Evolutionary conservation across 2,113 vertebrate genomes (phyloP), one percentile per base, ranked within the genome.

Genomic region (Bubalus kerabau): DNA sequence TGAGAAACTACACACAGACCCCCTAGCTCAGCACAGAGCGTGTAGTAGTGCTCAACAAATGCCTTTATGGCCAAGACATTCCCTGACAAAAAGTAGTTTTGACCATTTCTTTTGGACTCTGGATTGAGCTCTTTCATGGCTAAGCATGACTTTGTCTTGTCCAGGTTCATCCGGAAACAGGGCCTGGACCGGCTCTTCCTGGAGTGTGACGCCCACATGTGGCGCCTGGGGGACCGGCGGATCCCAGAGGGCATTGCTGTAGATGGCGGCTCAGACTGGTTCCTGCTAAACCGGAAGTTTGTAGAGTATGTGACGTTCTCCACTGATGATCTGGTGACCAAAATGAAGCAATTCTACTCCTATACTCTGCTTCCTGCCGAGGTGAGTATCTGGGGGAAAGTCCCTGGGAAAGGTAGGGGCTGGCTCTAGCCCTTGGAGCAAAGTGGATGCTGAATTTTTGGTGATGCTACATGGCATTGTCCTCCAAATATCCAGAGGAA

Each of bases 171-270:
- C 98, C 99, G 99, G 43, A 99, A 99, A 36, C 99, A 99, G 87
- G 99, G 99, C 7, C 98, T 99, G 97, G 99, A 99, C 80, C 98
- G 99, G 57, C 99, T 99, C 5, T 99, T 99, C 98, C 99, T 99
- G 60, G 99, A 99, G 98, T 99, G 99, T 0, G 99, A 99, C 14
- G 99, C 99, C 0, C 99, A 99, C 99, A 99, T 99, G 99, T 99
- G 99, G 99, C 99, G 99, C 85, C 99, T 99, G 48, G 99, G 99
- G 0, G 99, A 99, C 98, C 98, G 99, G 71, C 99, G 99, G 97
- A 99, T 99, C 98, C 99, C 99, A 0, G 99, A 99, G 67, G 99
- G 99, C 97, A 99, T 99, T 14, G 98, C 99, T 0, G 99, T 99
- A 0, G 99, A 99, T 2, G 99, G 99, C 0, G 99, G 99, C 0